A percentile compares a stretch with the other conserved stretches of the same genome.
Evolutionary conservation across 2,113 vertebrate genomes (phyloP).

Genomic region (Carassius gibelio): DNA sequence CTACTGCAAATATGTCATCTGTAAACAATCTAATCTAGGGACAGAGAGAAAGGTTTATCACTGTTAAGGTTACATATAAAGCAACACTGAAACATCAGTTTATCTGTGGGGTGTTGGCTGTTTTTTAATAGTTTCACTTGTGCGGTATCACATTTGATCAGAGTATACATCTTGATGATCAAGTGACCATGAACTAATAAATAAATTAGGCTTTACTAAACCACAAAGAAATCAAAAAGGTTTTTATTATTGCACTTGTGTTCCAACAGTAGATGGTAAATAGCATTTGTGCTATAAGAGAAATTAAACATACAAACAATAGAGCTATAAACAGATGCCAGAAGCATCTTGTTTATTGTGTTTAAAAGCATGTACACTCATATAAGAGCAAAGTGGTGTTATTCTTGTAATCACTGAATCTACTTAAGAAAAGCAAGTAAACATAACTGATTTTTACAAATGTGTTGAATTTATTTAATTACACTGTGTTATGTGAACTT

Average conservation of each 20-base stretch:
- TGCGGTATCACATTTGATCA: neutral
- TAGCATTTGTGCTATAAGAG: neutral
- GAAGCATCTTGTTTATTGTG: neutral
- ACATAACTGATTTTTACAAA: too few relatives aligned
- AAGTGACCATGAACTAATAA: neutral
- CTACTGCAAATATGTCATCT: neutral
- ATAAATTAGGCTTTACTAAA: neutral
- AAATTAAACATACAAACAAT: neutral
- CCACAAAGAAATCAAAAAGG: neutral
- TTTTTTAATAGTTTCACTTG: neutral
- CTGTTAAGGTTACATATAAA: neutral
- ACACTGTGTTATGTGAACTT: too few relatives aligned
- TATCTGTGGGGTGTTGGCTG: neutral
- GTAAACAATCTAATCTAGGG: conserved; percentile 6
- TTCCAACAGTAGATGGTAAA: neutral
- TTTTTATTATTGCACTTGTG: neutral
- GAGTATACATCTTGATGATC: neutral
- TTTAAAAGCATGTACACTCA: neutral
- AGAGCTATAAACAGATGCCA: neutral
- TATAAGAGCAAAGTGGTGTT: too few relatives aligned
- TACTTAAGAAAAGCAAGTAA: too few relatives aligned
- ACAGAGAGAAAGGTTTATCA: neutral
- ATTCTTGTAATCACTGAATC: too few relatives aligned
- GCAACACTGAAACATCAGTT: neutral
- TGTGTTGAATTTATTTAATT: too few relatives aligned